Conservation (phyloP, 2,888 invertebrate species). For the Microctonus brassicae region DNA sequence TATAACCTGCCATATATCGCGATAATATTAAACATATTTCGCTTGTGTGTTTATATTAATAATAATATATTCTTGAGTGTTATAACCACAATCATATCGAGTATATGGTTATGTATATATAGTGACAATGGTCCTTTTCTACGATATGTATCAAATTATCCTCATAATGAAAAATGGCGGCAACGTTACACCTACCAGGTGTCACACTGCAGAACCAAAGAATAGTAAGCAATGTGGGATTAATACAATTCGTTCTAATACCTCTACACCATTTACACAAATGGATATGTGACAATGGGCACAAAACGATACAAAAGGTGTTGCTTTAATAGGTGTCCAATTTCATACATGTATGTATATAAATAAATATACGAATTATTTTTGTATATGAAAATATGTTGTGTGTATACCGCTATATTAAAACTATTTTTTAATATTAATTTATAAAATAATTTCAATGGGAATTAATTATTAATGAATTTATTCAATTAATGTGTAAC, state of each 20-base stretch:
- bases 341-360: slow-evolving; percentile 49
- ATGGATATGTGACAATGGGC: slow-evolving; percentile 58
- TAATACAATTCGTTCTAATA: slow-evolving; percentile 64
- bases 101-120: neutral
- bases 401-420: neutral
- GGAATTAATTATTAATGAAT: neutral
- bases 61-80: neutral
- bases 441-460: too few species aligned
- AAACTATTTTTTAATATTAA: neutral
- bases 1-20: slow-evolving; percentile 3
- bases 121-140: slow-evolving; percentile 42
- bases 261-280: slow-evolving; percentile 42
- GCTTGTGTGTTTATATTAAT: slow-evolving; percentile 1
- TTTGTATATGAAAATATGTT: neutral
- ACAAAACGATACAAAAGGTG: slow-evolving; percentile 62
- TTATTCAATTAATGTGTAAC: neutral
- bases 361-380: neutral
- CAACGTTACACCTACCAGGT: slow-evolving; percentile 70
- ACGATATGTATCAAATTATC: slow-evolving; percentile 69
- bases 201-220: slow-evolving; percentile 53
- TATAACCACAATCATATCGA: neutral
- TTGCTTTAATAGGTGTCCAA: slow-evolving; percentile 68
- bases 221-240: slow-evolving; percentile 49
- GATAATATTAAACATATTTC: slow-evolving; percentile 15
- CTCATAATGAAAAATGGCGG: slow-evolving; percentile 68